These are phyloP conservation scores for Clarias fuscus DNA, from an alignment of 2,797 vertebrate genomes.

Conservation along the genomic window DNA sequence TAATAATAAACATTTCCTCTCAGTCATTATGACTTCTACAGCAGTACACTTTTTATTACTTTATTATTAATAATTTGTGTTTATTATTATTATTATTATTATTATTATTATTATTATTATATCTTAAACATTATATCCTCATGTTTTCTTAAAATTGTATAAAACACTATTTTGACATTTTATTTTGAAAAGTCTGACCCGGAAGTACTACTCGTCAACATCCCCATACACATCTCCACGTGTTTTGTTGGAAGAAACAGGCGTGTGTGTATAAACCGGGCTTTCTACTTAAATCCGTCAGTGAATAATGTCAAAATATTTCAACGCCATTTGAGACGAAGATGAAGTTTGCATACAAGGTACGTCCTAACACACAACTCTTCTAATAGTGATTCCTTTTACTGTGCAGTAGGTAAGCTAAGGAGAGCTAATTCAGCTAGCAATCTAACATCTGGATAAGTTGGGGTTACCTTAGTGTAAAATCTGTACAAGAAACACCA, in stretches of 20 bases:
- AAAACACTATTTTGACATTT: not conserved
- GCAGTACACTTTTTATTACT: no score
- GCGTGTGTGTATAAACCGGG: not conserved
- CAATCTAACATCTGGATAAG: not conserved
- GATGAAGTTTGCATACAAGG: constrained; percentile 81
- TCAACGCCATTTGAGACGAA: constrained; percentile 27
- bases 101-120: no score
- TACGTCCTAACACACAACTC: constrained; percentile 48
- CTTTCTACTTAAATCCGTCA: not conserved
- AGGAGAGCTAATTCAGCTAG: not conserved
- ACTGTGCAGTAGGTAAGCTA: not conserved
- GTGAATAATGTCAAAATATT: not conserved
- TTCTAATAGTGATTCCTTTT: not conserved
- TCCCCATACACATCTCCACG: constrained; percentile 1
- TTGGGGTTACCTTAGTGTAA: not conserved
- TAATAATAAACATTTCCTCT: not conserved
- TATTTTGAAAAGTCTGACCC: constrained; percentile 42
- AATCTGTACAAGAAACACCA: not conserved
- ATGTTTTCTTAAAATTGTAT: not conserved
- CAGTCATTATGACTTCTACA: not conserved
- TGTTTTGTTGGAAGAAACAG: constrained; percentile 6
- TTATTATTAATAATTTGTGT: no score
- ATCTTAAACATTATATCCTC: not conserved
- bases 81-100: no score
- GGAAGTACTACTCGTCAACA: constrained; percentile 35